A percentile compares a stretch with the other conserved stretches of the same genome.
These are phyloP conservation scores for Brachylomia viminalis DNA, from an alignment of 2,888 invertebrate genomes.

Conservation along the genomic window DNA sequence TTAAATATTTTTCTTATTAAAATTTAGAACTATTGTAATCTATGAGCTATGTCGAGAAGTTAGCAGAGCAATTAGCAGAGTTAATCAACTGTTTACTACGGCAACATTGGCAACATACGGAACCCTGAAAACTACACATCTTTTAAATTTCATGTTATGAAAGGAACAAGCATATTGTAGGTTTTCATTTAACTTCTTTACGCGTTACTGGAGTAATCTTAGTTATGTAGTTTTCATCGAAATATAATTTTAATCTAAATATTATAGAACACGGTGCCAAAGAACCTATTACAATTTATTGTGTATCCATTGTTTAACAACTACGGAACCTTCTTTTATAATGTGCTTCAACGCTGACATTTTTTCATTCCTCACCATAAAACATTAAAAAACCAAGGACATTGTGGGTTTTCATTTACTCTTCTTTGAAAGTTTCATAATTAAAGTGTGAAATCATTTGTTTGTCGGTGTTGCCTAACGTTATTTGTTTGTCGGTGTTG, in stretches of 20 bases:
- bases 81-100: neutral
- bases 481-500: slow-evolving; percentile 55
- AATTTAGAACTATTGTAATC: neutral
- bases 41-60: neutral
- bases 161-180: slow-evolving; percentile 5
- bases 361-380: no score
- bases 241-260: no score
- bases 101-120: neutral
- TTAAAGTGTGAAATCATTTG: slow-evolving; percentile 39
- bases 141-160: neutral
- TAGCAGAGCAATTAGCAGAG: neutral
- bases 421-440: slow-evolving; percentile 34
- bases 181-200: slow-evolving; percentile 26
- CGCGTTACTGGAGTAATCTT: neutral
- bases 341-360: no score
- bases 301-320: no score
- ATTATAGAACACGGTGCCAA: no score
- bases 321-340: no score
- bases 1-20: no score
- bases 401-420: slow-evolving; percentile 7
- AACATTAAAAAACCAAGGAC: no score
- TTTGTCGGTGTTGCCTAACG: slow-evolving; percentile 44
- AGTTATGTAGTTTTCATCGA: no score
- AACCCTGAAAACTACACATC: neutral
- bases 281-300: no score